Percentiles rank a stretch among this genome's conserved stretches.
phyloP scores from a whole-genome alignment of 2,797 vertebrate genomes.

The Acipenser ruthenus region DNA sequence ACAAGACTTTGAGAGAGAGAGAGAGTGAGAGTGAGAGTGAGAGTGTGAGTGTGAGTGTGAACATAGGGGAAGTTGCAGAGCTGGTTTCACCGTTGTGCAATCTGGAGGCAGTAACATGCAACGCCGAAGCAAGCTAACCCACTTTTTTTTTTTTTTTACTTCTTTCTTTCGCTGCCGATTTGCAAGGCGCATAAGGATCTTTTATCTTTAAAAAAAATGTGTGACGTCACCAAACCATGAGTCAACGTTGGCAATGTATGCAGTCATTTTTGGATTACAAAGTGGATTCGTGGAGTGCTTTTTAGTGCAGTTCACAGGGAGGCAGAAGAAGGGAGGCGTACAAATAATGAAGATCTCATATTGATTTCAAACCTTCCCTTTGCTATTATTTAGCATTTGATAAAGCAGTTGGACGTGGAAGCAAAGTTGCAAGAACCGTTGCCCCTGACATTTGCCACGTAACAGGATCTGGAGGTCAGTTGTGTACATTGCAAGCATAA shows the following conservation, averaged over 20 bases:
- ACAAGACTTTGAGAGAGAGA: slow-evolving; percentile 51
- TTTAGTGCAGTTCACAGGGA: slow-evolving; percentile 13
- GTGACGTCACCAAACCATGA: slow-evolving; percentile 67
- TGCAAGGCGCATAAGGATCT: slow-evolving; percentile 21
- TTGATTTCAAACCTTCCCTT: not conserved
- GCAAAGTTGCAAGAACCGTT: not conserved
- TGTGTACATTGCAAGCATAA: not conserved
- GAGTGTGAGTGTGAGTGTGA: slow-evolving; percentile 17
- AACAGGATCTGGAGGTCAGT: not conserved
- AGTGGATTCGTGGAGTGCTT: slow-evolving; percentile 35
- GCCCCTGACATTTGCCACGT: not conserved
- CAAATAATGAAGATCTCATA: slow-evolving; percentile 17
- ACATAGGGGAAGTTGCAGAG: slow-evolving; percentile 25
- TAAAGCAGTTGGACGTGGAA: not conserved
- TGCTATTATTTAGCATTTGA: too few species aligned
- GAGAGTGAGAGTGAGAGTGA: slow-evolving; percentile 16
- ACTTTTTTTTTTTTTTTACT: slow-evolving; percentile 29
- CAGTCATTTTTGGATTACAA: slow-evolving; percentile 48
- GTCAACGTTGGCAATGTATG: slow-evolving; percentile 63
- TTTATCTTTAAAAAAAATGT: slow-evolving; percentile 41
- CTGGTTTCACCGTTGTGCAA: slow-evolving; percentile 34
- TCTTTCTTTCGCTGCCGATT: slow-evolving; percentile 12
- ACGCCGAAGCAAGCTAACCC: slow-evolving; percentile 17
- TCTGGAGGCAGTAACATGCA: slow-evolving; percentile 46
- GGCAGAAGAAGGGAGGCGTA: slow-evolving; percentile 26